phyloP scores from a whole-genome alignment of 2,888 invertebrate genomes.

The Lysandra bellargus region DNA sequence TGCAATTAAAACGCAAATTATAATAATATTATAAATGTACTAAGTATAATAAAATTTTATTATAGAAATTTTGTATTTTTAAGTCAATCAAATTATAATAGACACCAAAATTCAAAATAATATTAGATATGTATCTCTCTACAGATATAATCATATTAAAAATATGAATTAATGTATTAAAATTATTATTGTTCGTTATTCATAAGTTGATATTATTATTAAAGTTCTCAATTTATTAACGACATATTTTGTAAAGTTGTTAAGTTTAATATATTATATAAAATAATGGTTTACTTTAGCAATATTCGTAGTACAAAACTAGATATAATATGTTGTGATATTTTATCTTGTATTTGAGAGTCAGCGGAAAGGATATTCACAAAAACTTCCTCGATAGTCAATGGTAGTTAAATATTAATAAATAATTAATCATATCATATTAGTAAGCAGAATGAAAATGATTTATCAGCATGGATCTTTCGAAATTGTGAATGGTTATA shows the following conservation, averaged over 20 bases:
- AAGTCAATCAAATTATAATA: neutral
- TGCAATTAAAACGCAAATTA: neutral
- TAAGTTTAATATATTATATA: neutral
- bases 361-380: slow-evolving; percentile 20
- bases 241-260: neutral
- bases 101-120: slow-evolving; percentile 7
- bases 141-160: neutral
- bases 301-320: slow-evolving; percentile 20
- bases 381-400: neutral
- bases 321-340: slow-evolving; percentile 16
- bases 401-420: neutral
- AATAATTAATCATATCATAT: slow-evolving; percentile 5
- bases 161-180: neutral
- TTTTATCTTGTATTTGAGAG: slow-evolving; percentile 7
- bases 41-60: neutral
- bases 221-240: neutral
- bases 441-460: neutral
- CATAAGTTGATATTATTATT: neutral
- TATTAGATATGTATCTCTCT: neutral
- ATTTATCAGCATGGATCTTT: neutral
- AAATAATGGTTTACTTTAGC: neutral
- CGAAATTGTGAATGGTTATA: neutral
- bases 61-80: neutral
- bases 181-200: neutral
- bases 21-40: neutral